These are phyloP conservation scores for Rotaria sp. DNA, from an alignment of 2,888 invertebrate genomes.

Conservation along the genomic window DNA sequence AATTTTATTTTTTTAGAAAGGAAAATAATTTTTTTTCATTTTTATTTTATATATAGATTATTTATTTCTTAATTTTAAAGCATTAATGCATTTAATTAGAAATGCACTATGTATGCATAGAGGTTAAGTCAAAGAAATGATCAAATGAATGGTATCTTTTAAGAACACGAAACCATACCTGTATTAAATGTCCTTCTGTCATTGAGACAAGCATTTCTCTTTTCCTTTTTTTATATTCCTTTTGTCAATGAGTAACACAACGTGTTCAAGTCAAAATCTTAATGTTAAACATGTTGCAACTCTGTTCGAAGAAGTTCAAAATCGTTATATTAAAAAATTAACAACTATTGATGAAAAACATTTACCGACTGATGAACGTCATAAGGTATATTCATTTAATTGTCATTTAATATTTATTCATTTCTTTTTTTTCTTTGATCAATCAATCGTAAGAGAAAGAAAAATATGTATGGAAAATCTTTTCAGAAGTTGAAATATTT, in stretches of 20 bases:
- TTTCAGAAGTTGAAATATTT: too few species aligned
- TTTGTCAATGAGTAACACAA: conserved; percentile 16
- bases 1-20: not conserved
- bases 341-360: conserved; percentile 17
- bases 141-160: not conserved
- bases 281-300: conserved; percentile 26
- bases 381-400: not conserved
- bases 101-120: not conserved
- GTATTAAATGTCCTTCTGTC: not conserved
- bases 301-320: conserved; percentile 13
- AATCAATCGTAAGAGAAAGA: not conserved
- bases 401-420: too few species aligned
- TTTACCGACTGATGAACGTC: not conserved
- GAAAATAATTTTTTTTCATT: not conserved
- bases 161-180: not conserved
- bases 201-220: not conserved
- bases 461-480: too few species aligned
- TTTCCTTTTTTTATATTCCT: not conserved
- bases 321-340: conserved; percentile 21
- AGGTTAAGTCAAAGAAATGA: not conserved
- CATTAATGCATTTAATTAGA: not conserved
- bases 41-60: not conserved
- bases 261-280: not conserved
- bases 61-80: not conserved
- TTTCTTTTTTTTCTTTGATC: too few species aligned